A percentile compares a stretch with the other conserved stretches of the same genome.
These are phyloP conservation scores for Halichoerus grypus DNA, from an alignment of 2,113 vertebrate genomes.

Conservation along the genomic window DNA sequence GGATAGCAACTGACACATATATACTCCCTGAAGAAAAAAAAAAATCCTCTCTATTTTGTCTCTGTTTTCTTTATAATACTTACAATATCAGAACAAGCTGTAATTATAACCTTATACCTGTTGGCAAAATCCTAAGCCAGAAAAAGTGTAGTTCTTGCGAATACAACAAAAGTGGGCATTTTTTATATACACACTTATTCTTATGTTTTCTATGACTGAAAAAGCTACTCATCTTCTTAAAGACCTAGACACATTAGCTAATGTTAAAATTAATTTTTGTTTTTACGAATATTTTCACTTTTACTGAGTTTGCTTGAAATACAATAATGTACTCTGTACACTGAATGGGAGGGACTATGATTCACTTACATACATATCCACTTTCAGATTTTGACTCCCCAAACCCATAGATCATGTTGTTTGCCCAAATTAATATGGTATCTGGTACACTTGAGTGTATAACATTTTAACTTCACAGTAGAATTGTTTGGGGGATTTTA, in stretches of 20 bases:
- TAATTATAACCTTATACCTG: neutral
- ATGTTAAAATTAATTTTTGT: slow-evolving; percentile 20
- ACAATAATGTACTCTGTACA: neutral
- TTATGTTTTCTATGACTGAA: neutral
- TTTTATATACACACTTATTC: neutral
- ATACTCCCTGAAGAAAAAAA: neutral
- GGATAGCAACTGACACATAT: neutral
- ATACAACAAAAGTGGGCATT: neutral
- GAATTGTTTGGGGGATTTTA: neutral
- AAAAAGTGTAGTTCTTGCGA: neutral
- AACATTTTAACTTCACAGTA: neutral
- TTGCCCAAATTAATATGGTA: neutral
- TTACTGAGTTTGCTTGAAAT: slow-evolving; percentile 1
- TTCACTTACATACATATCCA: neutral
- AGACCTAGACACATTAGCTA: neutral
- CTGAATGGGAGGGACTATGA: neutral
- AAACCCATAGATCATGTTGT: neutral
- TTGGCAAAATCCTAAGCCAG: neutral
- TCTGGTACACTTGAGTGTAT: neutral
- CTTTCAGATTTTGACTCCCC: neutral
- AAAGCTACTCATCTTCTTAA: neutral
- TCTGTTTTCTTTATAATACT: neutral
- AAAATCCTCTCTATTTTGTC: neutral
- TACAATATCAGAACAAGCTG: neutral
- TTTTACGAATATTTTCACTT: slow-evolving; percentile 31